Evolutionary conservation across 2,797 vertebrate genomes (phyloP).

Genomic region (Poeciliopsis turneri): DNA sequence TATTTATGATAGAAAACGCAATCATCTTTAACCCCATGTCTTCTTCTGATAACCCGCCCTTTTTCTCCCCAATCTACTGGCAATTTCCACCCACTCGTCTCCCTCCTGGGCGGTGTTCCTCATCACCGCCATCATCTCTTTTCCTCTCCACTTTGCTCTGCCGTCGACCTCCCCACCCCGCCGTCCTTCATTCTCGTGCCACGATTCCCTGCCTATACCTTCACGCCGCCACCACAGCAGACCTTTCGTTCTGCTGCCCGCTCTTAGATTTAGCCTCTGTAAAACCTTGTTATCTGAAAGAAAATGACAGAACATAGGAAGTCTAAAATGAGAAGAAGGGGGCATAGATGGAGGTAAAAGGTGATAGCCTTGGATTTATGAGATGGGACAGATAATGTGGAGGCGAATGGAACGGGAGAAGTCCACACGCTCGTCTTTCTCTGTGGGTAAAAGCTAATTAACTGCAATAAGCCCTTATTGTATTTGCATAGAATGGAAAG

Average conservation of each 20-base stretch:
- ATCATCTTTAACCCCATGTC: constrained; percentile 28
- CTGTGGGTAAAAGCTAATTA: constrained; percentile 44
- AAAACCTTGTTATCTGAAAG: constrained; percentile 58
- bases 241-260: constrained; percentile 47
- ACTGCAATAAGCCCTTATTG: constrained; percentile 30
- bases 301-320: constrained; percentile 30
- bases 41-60: constrained; percentile 10
- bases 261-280: constrained; percentile 40
- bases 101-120: constrained; percentile 28
- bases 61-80: not conserved
- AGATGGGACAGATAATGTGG: constrained; percentile 37
- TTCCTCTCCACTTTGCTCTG: constrained; percentile 23
- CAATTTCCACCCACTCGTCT: constrained; percentile 16
- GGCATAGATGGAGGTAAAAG: constrained; percentile 50
- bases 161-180: constrained; percentile 10
- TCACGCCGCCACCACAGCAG: constrained; percentile 45
- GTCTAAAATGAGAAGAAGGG: constrained; percentile 8
- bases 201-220: constrained; percentile 19
- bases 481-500: constrained; percentile 22
- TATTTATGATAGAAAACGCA: constrained; percentile 18
- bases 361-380: constrained; percentile 50
- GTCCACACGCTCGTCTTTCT: constrained; percentile 19
- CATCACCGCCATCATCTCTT: constrained; percentile 33
- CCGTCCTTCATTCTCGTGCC: constrained; percentile 43
- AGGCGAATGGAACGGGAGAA: constrained; percentile 4